These are phyloP conservation scores for Sphaerophoria rueppellii DNA, from an alignment of 2,888 invertebrate genomes.

Conservation along the genomic window DNA sequence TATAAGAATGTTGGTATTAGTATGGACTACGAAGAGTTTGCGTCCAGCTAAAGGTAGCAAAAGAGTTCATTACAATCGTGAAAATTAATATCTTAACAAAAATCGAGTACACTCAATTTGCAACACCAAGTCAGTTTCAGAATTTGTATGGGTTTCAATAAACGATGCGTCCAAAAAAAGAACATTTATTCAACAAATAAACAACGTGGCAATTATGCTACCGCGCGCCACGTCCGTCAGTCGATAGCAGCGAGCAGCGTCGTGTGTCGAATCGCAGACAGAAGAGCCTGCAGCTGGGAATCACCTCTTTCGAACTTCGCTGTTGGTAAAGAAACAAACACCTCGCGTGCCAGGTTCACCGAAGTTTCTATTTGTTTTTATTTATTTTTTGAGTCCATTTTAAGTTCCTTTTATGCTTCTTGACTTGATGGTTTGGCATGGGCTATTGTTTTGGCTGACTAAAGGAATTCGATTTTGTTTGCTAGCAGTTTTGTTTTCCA, in stretches of 20 bases:
- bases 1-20: not conserved
- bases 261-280: no score
- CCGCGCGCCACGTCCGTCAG: no score
- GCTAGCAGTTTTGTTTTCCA: slow-evolving; percentile 6
- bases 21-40: slow-evolving; percentile 41
- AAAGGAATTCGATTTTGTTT: slow-evolving; percentile 31
- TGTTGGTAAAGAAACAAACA: slow-evolving; percentile 51
- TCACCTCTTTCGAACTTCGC: not conserved
- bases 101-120: not conserved
- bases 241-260: no score
- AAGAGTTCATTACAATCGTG: not conserved
- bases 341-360: slow-evolving; percentile 50
- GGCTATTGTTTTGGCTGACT: slow-evolving; percentile 52
- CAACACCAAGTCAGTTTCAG: not conserved
- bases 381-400: slow-evolving; percentile 2
- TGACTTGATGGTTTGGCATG: slow-evolving; percentile 1
- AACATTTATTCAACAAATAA: slow-evolving; percentile 33
- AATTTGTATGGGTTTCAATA: slow-evolving; percentile 25
- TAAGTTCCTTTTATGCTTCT: not conserved
- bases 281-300: no score
- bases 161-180: slow-evolving; percentile 51
- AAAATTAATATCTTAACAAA: not conserved
- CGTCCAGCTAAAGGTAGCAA: not conserved
- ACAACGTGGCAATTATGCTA: not conserved
- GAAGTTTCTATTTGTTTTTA: not conserved